A percentile compares a stretch with the other conserved stretches of the same genome.
Conservation (phyloP, 2,888 invertebrate genomes). For the Nasonovia ribisnigri region DNA sequence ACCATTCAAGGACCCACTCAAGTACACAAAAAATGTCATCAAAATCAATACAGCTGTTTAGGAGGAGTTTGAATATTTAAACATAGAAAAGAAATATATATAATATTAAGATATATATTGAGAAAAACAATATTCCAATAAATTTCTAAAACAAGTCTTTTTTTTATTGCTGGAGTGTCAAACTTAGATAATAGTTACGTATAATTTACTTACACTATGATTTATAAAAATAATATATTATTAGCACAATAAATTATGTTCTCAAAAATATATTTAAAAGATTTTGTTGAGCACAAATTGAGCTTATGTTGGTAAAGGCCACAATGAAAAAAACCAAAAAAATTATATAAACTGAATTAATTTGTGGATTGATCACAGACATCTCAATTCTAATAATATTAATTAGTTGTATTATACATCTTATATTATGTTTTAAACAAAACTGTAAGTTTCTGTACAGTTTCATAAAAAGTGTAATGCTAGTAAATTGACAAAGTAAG, state of each 20-base stretch:
- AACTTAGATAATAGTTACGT: constrained; percentile 7
- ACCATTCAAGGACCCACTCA: no score
- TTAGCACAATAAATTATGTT: neutral
- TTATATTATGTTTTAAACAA: neutral
- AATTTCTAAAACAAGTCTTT: constrained; percentile 47
- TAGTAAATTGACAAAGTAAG: neutral
- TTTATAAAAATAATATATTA: constrained; percentile 17
- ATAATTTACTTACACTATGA: neutral
- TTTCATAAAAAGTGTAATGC: neutral
- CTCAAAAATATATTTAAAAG: constrained; percentile 22
- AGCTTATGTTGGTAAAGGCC: constrained; percentile 36
- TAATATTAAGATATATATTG: no score
- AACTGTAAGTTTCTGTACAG: neutral
- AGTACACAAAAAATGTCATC: no score
- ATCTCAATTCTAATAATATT: constrained; percentile 12
- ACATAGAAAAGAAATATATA: no score
- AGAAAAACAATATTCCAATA: constrained; percentile 22
- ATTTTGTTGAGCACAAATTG: constrained; percentile 56
- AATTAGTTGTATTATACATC: neutral
- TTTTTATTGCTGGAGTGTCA: constrained; percentile 35
- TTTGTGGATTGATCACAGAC: constrained; percentile 16
- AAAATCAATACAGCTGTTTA: no score
- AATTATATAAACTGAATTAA: constrained; percentile 52
- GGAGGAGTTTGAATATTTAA: no score
- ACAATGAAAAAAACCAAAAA: neutral